Conservation (phyloP, 2,797 vertebrate genomes). For the Bradypodion pumilum region DNA sequence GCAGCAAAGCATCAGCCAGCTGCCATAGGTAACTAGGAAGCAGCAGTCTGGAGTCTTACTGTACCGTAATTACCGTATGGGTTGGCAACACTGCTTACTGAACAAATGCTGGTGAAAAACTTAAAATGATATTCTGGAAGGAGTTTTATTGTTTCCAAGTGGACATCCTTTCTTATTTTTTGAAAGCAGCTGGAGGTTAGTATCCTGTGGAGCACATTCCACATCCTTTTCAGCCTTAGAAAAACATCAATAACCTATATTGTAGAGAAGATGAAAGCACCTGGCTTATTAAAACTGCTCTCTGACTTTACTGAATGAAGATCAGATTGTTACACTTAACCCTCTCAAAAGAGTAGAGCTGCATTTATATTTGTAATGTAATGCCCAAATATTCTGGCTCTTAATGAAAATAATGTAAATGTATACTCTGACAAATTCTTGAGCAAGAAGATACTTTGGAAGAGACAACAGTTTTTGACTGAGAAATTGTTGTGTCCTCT, state of each 20-base stretch:
- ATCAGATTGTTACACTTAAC: background rate
- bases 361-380: background rate
- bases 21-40: background rate
- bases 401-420: background rate
- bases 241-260: background rate
- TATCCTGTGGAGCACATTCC: background rate
- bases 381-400: background rate
- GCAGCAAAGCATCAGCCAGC: background rate
- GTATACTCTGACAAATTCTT: background rate
- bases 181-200: slow-evolving; percentile 16
- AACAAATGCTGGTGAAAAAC: background rate
- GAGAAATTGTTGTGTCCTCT: background rate
- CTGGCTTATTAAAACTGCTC: background rate
- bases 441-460: background rate
- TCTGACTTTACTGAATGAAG: background rate
- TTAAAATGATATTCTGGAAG: background rate
- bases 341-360: slow-evolving; percentile 6
- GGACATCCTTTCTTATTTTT: background rate
- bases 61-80: too few relatives aligned
- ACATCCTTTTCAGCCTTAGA: too few relatives aligned
- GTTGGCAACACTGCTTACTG: too few relatives aligned
- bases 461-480: background rate
- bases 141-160: background rate
- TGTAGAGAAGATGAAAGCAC: background rate
- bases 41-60: background rate